These are phyloP conservation scores for Acheta domesticus DNA, from an alignment of 2,888 invertebrate genomes.

Conservation along the genomic window DNA sequence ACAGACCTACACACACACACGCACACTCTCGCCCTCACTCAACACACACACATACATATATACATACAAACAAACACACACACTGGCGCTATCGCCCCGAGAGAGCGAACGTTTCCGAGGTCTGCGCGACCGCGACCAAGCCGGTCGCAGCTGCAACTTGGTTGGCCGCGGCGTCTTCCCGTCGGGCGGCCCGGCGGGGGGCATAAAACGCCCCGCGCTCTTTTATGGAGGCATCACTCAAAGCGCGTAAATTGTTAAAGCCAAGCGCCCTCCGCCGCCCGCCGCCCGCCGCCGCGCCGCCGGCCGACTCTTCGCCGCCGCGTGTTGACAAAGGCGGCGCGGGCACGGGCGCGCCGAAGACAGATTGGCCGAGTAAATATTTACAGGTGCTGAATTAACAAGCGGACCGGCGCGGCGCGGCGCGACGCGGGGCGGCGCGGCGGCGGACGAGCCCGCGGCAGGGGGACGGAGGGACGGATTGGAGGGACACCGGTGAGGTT, in stretches of 20 bases:
- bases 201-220: not conserved
- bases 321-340: constrained; percentile 10
- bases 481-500: too few relatives aligned
- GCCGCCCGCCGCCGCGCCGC: not conserved
- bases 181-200: not conserved
- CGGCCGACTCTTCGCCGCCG: not conserved
- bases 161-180: not conserved
- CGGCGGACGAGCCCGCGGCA: too few relatives aligned
- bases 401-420: not conserved
- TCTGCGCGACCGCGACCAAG: not conserved
- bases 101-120: too few relatives aligned
- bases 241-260: constrained; percentile 7
- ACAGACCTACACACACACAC: too few relatives aligned
- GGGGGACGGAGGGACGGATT: too few relatives aligned
- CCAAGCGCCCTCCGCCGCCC: not conserved
- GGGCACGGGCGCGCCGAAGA: not conserved
- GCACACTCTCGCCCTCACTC: too few relatives aligned
- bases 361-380: constrained; percentile 9
- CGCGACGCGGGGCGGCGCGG: too few relatives aligned
- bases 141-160: not conserved
- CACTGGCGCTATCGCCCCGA: too few relatives aligned
- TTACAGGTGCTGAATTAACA: constrained; percentile 18
- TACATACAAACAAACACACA: too few relatives aligned
- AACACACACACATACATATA: too few relatives aligned
- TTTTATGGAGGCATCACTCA: constrained; percentile 10